Conservation (phyloP, 2,888 invertebrate genomes). For the Thumatha senex region DNA sequence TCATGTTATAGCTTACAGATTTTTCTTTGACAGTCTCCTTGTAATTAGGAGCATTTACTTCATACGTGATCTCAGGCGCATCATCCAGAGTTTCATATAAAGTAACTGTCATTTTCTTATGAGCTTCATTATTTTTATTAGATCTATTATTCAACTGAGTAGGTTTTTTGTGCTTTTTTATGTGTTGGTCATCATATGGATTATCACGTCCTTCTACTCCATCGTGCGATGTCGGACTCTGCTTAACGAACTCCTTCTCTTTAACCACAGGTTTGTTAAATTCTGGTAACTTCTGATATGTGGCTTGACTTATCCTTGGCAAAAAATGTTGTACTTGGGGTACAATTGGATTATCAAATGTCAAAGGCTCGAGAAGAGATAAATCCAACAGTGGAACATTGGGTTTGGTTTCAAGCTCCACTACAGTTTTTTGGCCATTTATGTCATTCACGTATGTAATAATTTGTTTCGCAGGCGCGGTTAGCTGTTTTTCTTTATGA, state of each 20-base stretch:
- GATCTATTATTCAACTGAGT: constrained; percentile 44
- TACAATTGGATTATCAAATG: constrained; percentile 73
- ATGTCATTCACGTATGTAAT: constrained; percentile 55
- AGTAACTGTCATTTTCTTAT: constrained; percentile 47
- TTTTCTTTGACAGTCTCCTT: constrained; percentile 70
- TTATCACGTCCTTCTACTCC: constrained; percentile 47
- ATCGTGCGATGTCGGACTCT: constrained; percentile 62
- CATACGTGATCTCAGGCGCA: constrained; percentile 64
- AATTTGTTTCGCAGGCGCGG: constrained; percentile 49
- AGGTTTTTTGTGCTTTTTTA: constrained; percentile 54
- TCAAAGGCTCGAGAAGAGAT: constrained; percentile 70
- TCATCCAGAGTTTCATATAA: constrained; percentile 51
- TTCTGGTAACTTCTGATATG: constrained; percentile 59
- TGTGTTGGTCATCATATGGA: constrained; percentile 44
- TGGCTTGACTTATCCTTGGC: constrained; percentile 65
- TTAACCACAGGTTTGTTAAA: constrained; percentile 46
- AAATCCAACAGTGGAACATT: constrained; percentile 66
- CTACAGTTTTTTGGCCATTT: constrained; percentile 64
- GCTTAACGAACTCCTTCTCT: constrained; percentile 55
- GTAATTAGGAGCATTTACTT: constrained; percentile 67
- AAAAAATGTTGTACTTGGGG: constrained; percentile 78
- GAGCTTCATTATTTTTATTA: constrained; percentile 45
- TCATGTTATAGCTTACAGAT: constrained; percentile 66
- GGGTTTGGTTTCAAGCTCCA: constrained; percentile 64
- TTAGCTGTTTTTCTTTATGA: constrained; percentile 43